Base-by-base conservation (phyloP, 2,797 vertebrate species). In the Pseudochirops corinnae region DNA sequence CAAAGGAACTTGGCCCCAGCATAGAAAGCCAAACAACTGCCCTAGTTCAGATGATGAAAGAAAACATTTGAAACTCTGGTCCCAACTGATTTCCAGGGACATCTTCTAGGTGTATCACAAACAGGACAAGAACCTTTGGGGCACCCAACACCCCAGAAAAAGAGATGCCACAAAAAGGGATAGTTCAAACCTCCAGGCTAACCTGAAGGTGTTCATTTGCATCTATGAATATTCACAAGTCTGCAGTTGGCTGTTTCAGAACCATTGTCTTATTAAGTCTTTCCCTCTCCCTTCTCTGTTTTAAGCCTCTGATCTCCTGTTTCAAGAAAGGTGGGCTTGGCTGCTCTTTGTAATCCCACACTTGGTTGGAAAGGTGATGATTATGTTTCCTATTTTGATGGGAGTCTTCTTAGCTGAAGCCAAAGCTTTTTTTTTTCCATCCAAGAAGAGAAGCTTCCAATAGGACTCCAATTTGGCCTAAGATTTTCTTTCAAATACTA, bases 211-310 rank as follows among this genome's bases (percentile, higher is more conserved):
- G 57, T 94, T 94, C 97, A 95, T 96, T 98, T 97, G 97, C 98
- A 98, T 98, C 1, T 95, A 96, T 95, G 94, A 98, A 98, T 98
- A 98, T 96, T 96, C 95, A 98, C 96, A 96, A 98, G 94, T 92
- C 93, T 97, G 92, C 94, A 97, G 46, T 24, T 46, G 74, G 74
- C 46, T 95, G 94, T 95, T 96, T 97, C 97, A 96, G 95, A 96
- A 50, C 57, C 93, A 96, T 96, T 98, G 97, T 97, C 96, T 58
- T 97, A 91, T 58, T 96, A 94, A 56, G 94, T 94, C 92, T 95
- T 90, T 95, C 94, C 93, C 93, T 95, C 95, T 97, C 94, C 94
- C 97, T 96, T 90, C 95, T 97, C 95, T 96, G 96, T 26, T 91
- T 82, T 46, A 82, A 97, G 97, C 96, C 95, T 96, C 95, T 95